Conservation (phyloP, 1,140 invertebrate genomes). For the Mylabris phalerata region DNA sequence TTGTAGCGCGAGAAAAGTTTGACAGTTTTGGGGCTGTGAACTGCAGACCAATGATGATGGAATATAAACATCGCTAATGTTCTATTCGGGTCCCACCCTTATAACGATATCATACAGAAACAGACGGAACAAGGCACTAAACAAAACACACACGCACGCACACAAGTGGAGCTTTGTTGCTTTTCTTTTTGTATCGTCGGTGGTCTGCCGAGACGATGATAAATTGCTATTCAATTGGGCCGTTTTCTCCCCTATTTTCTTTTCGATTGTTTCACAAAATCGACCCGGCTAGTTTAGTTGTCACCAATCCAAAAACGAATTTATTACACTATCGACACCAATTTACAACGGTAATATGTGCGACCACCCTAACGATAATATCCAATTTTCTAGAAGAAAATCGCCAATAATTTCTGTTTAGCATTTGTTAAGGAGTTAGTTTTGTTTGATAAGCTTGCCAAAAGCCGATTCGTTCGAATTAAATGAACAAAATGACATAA, state of each 20-base stretch:
- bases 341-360: not conserved
- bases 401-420: not conserved
- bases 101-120: conserved; percentile 26
- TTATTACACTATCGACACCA: not conserved
- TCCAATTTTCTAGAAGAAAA: not conserved
- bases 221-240: conserved; percentile 36
- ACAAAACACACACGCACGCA: conserved; percentile 33
- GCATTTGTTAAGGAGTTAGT: conserved; percentile 6
- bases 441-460: conserved; percentile 6
- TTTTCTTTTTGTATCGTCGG: conserved; percentile 30
- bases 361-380: not conserved
- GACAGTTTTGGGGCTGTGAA: conserved; percentile 4
- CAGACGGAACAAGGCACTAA: conserved; percentile 32
- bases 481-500: conserved; percentile 25
- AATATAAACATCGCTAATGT: conserved; percentile 30
- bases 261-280: not conserved
- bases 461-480: conserved; percentile 11
- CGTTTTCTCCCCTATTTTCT: conserved; percentile 17
- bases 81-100: conserved; percentile 14
- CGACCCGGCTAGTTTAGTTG: too few relatives aligned
- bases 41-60: conserved; percentile 9
- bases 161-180: conserved; percentile 18
- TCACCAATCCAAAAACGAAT: too few relatives aligned
- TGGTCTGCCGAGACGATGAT: conserved; percentile 34
- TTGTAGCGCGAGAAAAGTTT: conserved; percentile 1